These are phyloP conservation scores for Rhea pennata DNA, from an alignment of 2,113 vertebrate genomes.

Conservation along the genomic window DNA sequence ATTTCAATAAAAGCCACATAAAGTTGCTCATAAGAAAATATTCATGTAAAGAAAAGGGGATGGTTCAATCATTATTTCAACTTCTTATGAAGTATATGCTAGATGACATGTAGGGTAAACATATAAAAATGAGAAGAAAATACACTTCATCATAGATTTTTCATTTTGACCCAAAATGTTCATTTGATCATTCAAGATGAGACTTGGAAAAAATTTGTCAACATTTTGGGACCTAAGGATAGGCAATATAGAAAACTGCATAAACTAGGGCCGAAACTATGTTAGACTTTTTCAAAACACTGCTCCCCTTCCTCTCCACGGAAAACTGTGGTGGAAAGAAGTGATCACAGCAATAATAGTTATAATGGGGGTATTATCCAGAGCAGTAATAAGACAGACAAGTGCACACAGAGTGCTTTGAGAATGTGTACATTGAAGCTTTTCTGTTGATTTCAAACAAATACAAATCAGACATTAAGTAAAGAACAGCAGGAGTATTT, in stretches of 20 bases:
- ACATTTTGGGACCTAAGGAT: background rate
- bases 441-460: background rate
- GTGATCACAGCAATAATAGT: background rate
- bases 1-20: background rate
- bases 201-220: background rate
- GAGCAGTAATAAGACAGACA: background rate
- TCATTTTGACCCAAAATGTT: background rate
- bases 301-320: background rate
- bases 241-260: background rate
- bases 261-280: background rate
- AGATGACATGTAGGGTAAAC: background rate
- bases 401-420: background rate
- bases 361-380: background rate
- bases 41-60: background rate
- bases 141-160: background rate
- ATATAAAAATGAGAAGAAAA: background rate
- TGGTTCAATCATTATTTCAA: background rate
- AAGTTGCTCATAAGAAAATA: background rate
- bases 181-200: background rate
- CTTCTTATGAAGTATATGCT: fast-evolving
- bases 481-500: background rate
- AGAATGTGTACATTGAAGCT: background rate
- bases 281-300: background rate
- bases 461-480: background rate
- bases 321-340: background rate